Evolutionary conservation across 2,113 vertebrate species (phyloP).

Genomic region (Nicator chloris): DNA sequence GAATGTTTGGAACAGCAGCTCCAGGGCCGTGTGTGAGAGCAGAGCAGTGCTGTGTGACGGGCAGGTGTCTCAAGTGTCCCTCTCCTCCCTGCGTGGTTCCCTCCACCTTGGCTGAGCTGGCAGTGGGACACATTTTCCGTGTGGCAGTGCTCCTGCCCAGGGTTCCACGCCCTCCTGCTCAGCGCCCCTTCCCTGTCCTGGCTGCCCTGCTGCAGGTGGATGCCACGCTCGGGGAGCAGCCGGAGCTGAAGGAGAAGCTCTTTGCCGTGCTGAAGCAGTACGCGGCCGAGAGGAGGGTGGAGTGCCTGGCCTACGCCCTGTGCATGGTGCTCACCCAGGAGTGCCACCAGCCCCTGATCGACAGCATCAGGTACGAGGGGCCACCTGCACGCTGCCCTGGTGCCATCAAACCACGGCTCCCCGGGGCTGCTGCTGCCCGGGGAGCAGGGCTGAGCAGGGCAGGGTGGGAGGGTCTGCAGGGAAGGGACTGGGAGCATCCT

Average conservation of each 20-base stretch:
- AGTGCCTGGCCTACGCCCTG: conserved; percentile 85
- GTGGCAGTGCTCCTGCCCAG: fast-evolving
- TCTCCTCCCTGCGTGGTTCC: fast-evolving
- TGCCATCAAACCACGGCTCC: fast-evolving
- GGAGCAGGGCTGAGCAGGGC: background rate
- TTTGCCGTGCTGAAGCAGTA: conserved; percentile 88
- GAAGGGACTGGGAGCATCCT: background rate
- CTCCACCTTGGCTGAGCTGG: fast-evolving
- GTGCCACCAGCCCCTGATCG: conserved; percentile 82
- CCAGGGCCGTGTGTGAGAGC: fast-evolving
- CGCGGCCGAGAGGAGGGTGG: conserved; percentile 85
- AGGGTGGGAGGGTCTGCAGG: background rate
- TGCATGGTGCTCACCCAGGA: conserved; percentile 81
- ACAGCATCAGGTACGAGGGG: conserved; percentile 86
- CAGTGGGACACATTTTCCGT: fast-evolving
- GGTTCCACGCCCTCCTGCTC: background rate
- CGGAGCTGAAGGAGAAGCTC: conserved; percentile 84
- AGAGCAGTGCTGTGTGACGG: background rate
- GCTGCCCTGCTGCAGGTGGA: conserved; percentile 77
- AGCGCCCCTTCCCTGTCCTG: background rate
- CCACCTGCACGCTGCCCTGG: fast-evolving
- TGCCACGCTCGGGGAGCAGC: conserved; percentile 83
- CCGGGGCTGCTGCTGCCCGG: fast-evolving
- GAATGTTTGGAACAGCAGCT: fast-evolving
- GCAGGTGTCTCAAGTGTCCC: fast-evolving